Percentiles rank a stretch among this genome's conserved stretches.
Conservation (phyloP, 2,888 invertebrate species). For the Dexiosoma caninum region DNA sequence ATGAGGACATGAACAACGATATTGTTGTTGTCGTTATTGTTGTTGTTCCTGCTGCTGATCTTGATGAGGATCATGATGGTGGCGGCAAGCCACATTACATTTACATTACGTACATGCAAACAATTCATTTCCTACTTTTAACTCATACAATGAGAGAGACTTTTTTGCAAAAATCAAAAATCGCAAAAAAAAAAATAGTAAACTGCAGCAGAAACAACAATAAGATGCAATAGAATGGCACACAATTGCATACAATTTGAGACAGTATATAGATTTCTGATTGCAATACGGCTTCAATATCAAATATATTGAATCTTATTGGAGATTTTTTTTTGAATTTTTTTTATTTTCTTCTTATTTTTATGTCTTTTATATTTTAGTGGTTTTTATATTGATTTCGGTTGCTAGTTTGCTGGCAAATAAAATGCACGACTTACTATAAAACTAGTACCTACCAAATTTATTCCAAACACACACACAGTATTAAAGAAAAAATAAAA, state of each 20-base stretch:
- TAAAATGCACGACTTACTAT: conserved; percentile 63
- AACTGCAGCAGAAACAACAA: conserved; percentile 13
- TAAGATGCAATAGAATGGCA: conserved; percentile 1
- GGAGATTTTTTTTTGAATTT: conserved; percentile 4
- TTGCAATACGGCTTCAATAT: conserved; percentile 47
- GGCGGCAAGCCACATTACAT: conserved; percentile 60
- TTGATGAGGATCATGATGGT: conserved; percentile 46
- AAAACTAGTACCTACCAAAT: conserved; percentile 63
- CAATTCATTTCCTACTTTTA: conserved; percentile 38
- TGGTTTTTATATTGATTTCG: conserved; percentile 59
- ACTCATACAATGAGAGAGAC: neutral
- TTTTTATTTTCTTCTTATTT: conserved; percentile 5
- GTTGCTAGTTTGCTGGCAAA: conserved; percentile 62
- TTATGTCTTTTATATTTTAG: conserved; percentile 42
- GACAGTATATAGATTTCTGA: conserved; percentile 37
- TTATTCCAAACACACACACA: conserved; percentile 42
- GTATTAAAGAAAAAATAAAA: conserved; percentile 8
- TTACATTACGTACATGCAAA: conserved; percentile 51
- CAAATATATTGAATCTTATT: conserved; percentile 58
- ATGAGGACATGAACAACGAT: conserved; percentile 36
- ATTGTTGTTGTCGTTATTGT: neutral
- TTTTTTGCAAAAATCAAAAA: neutral
- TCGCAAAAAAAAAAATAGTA: conserved; percentile 29
- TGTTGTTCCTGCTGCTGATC: conserved; percentile 7
- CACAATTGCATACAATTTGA: conserved; percentile 2